These are phyloP conservation scores for Lophochroa leadbeateri DNA, from an alignment of 2,113 vertebrate genomes.

Conservation along the genomic window DNA sequence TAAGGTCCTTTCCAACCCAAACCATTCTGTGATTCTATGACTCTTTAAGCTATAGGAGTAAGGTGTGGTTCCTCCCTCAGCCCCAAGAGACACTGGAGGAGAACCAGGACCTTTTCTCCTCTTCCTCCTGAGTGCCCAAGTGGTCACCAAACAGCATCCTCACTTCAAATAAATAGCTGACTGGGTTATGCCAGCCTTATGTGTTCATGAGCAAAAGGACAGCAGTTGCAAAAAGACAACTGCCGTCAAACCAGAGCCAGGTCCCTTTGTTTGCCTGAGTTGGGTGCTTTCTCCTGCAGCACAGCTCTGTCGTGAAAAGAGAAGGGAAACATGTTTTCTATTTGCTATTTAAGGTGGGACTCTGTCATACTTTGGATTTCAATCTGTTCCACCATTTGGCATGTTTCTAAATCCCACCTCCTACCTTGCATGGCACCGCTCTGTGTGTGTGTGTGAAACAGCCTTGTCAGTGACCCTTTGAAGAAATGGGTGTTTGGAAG, in stretches of 20 bases:
- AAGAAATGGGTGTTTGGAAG: not conserved
- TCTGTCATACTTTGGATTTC: not conserved
- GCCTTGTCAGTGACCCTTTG: not conserved
- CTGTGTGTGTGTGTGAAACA: not conserved
- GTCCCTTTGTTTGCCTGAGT: not conserved
- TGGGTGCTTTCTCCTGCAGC: not conserved
- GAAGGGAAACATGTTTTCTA: not conserved
- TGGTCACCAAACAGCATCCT: not conserved
- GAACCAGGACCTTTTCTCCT: not conserved
- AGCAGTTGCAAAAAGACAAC: not conserved
- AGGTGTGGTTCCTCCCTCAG: not conserved
- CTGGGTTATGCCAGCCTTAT: not conserved
- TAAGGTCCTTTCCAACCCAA: not conserved
- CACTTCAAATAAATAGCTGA: not conserved
- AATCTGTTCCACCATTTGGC: not conserved
- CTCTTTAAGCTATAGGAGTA: not conserved
- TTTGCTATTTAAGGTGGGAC: not conserved
- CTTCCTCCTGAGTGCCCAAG: not conserved
- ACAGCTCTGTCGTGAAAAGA: not conserved
- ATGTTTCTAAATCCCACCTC: not conserved
- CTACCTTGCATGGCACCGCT: rapidly evolving
- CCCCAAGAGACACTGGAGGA: not conserved
- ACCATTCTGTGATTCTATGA: not conserved
- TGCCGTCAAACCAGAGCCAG: not conserved
- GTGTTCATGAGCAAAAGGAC: not conserved